Evolutionary conservation across 1,140 invertebrate species (phyloP), one percentile per base, ranked within the genome.

Genomic region (Tetramorium parvispinum): DNA sequence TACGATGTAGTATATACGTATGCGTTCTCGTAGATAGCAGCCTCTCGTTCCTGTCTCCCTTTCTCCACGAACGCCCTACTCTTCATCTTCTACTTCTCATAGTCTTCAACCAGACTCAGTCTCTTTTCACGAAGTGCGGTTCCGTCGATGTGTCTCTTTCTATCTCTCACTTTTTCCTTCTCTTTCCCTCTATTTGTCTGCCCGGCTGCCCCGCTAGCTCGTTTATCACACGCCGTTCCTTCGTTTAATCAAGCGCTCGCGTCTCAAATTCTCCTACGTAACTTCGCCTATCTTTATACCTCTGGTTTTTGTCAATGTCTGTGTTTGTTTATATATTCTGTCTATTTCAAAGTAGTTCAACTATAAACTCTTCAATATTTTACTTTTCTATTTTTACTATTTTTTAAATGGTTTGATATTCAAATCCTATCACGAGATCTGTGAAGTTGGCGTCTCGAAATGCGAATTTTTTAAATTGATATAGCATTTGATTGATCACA

Each of bases 241-340:
- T 53, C 68, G 79, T 83, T 83, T 83, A 83, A 83, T 83, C 79
- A 83, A 83, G 68, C 79, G 40, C 68, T 68, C 7, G 79, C 71
- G 79, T 75, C 79, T 83, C 53, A 43, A 83, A 83, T 75, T 83
- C 79, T 49, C 37, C 40, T 82, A 27, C 40, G 79, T 82, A 83
- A 83, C 68, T 46, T 83, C n/a, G 51, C 53, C 68, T 83, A 83
- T 73, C 68, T 59, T 55, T 70, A 65, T 37, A 83, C 55, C 53
- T 24, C 43, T 43, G 68, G 53, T 83, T 75, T 75, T 73, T 73
- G 79, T 70, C 78, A 81, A 57, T 49, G 43, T 82, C 40, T 49
- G 6, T 32, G 68, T 61, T 73, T 46, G n/a, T 13, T 73, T 66
- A 43, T 43, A 59, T 43, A 59, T 82, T 37, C 79, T 24, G 53